Evolutionary conservation across 2,113 vertebrate genomes (phyloP).

Genomic region (Pleuronectes platessa): DNA sequence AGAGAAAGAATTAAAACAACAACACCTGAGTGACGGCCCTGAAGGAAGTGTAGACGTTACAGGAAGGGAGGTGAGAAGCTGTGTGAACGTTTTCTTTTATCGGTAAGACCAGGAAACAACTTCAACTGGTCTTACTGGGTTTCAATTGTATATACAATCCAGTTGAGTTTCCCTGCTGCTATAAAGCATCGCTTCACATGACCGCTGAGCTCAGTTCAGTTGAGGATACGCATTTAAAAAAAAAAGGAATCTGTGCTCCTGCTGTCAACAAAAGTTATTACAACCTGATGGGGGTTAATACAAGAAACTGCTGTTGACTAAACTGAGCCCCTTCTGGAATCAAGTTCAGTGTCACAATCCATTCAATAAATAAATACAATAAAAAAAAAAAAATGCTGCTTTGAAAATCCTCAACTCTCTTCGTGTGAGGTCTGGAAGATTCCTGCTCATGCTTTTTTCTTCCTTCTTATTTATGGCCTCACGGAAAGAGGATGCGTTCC

Average conservation of each 20-base stretch:
- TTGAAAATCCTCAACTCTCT: neutral
- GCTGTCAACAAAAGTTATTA: conserved; percentile 33
- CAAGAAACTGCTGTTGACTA: neutral
- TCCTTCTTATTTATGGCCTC: conserved; percentile 11
- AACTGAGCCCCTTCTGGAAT: conserved; percentile 1
- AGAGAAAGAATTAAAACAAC: too few relatives aligned
- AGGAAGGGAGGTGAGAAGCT: too few relatives aligned
- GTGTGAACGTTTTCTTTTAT: too few relatives aligned
- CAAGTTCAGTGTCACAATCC: conserved; percentile 7
- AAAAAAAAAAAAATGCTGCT: neutral
- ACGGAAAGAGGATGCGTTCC: conserved; percentile 1
- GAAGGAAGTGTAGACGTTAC: too few relatives aligned
- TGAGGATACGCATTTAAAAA: conserved; percentile 13
- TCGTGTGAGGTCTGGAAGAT: conserved; percentile 41
- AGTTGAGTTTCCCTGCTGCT: neutral
- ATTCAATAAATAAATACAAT: neutral
- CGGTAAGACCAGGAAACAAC: neutral
- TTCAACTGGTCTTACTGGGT: neutral
- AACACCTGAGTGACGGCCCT: too few relatives aligned
- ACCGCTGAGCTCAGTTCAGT: conserved; percentile 1
- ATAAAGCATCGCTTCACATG: neutral
- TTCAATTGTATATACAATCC: neutral
- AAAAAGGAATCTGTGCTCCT: neutral
- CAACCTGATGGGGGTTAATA: conserved; percentile 35
- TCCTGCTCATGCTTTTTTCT: neutral